Evolutionary conservation across 2,888 invertebrate genomes (phyloP).

Genomic region (Pristionchus entomophagus): DNA sequence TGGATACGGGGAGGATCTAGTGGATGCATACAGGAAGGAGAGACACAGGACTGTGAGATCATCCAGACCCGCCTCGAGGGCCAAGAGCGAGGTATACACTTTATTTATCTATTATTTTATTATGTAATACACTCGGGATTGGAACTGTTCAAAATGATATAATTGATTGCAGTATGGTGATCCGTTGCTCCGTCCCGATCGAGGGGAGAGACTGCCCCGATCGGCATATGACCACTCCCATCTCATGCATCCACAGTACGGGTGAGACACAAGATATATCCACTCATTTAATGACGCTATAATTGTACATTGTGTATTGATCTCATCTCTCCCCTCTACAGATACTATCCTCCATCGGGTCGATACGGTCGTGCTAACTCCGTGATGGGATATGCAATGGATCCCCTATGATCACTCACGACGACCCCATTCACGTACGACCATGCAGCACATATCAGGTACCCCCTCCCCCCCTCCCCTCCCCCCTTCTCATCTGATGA

Average conservation of each 20-base stretch:
- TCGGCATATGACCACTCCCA: constrained; percentile 20
- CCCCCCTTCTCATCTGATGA: too few relatives aligned
- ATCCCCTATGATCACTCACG: constrained; percentile 35
- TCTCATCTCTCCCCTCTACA: not conserved
- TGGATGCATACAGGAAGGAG: constrained; percentile 34
- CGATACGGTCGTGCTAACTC: constrained; percentile 41
- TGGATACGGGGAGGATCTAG: constrained; percentile 46
- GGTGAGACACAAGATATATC: not conserved
- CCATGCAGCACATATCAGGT: constrained; percentile 25
- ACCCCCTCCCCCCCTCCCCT: too few relatives aligned
- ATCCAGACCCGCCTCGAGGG: constrained; percentile 29
- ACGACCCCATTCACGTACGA: constrained; percentile 23
- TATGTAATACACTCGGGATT: too few relatives aligned
- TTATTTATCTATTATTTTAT: too few relatives aligned
- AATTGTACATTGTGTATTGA: not conserved
- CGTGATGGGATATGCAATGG: constrained; percentile 12
- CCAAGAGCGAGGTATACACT: not conserved
- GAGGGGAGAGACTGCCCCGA: constrained; percentile 10
- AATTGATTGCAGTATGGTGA: constrained; percentile 30
- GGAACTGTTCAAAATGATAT: too few relatives aligned
- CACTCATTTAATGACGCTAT: not conserved
- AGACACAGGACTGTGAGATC: constrained; percentile 22
- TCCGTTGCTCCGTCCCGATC: constrained; percentile 1
- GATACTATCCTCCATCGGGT: constrained; percentile 36
- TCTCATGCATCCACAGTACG: constrained; percentile 42